A percentile compares a stretch with the other conserved stretches of the same genome.
Conservation (phyloP, 1,140 invertebrate genomes). For the Eupristina koningsbergeri region DNA sequence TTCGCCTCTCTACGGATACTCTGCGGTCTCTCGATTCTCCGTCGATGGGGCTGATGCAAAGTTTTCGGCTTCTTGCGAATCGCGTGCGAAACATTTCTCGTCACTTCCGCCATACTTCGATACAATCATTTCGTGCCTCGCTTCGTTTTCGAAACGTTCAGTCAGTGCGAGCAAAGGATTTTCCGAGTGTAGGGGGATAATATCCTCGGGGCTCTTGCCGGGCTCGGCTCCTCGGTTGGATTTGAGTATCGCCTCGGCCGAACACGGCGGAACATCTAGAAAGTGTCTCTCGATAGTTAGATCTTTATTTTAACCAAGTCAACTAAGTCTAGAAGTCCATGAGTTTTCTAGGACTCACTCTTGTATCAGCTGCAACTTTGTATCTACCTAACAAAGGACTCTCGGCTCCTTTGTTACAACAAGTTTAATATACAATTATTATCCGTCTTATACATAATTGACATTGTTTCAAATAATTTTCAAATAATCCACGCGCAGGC, state of each 20-base stretch:
- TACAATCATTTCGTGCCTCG: neutral
- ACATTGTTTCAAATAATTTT: neutral
- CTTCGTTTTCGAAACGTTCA: neutral
- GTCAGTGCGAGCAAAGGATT: neutral
- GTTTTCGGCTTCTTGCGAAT: slow-evolving; percentile 35
- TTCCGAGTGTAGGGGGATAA: slow-evolving; percentile 1
- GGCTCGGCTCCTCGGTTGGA: neutral
- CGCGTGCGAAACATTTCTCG: neutral
- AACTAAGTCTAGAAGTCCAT: neutral
- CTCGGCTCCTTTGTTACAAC: no score
- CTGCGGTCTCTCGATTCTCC: no score
- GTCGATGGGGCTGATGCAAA: slow-evolving; percentile 46
- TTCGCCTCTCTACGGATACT: slow-evolving; percentile 1
- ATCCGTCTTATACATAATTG: no score
- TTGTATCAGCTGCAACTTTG: no score
- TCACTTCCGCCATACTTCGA: slow-evolving; percentile 11
- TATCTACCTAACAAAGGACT: no score
- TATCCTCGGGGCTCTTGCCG: neutral
- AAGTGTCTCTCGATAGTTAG: slow-evolving; percentile 15
- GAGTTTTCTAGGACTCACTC: neutral
- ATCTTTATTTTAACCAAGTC: neutral
- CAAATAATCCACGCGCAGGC: neutral
- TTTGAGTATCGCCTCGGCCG: slow-evolving; percentile 3
- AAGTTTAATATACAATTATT: no score
- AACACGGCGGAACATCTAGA: neutral